Percentiles rank a stretch among this genome's conserved stretches.
These are phyloP conservation scores for Toxotes jaculatrix DNA, from an alignment of 2,113 vertebrate species.

Conservation along the genomic window DNA sequence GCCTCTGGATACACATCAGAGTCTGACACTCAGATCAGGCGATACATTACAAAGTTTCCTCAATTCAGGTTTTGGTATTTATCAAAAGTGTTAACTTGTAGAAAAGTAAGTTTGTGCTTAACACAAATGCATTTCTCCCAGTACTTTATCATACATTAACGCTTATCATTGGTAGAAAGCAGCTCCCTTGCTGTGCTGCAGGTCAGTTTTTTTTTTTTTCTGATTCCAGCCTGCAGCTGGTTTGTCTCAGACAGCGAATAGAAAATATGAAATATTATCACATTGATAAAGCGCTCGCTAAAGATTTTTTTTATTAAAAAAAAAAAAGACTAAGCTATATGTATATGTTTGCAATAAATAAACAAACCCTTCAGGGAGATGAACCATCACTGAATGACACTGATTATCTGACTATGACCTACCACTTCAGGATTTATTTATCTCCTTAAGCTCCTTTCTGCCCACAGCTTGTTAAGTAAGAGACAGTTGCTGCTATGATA, in stretches of 20 bases:
- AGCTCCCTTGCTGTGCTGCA: not conserved
- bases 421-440: not conserved
- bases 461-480: no score
- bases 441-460: no score
- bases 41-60: not conserved
- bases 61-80: not conserved
- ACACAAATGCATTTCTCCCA: slow-evolving; percentile 7
- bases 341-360: not conserved
- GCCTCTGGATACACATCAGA: not conserved
- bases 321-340: not conserved
- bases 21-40: not conserved
- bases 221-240: no score
- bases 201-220: no score
- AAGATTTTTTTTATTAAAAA: not conserved
- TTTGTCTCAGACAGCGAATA: no score
- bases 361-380: not conserved
- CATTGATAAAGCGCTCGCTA: not conserved
- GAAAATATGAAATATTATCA: no score
- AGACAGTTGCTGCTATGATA: no score
- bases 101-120: not conserved
- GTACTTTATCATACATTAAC: not conserved
- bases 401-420: slow-evolving; percentile 22
- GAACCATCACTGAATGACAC: not conserved
- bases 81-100: not conserved
- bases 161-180: not conserved